Evolutionary conservation across 2,797 vertebrate genomes (phyloP).

Genomic region (Leucoraja ocellata): DNA sequence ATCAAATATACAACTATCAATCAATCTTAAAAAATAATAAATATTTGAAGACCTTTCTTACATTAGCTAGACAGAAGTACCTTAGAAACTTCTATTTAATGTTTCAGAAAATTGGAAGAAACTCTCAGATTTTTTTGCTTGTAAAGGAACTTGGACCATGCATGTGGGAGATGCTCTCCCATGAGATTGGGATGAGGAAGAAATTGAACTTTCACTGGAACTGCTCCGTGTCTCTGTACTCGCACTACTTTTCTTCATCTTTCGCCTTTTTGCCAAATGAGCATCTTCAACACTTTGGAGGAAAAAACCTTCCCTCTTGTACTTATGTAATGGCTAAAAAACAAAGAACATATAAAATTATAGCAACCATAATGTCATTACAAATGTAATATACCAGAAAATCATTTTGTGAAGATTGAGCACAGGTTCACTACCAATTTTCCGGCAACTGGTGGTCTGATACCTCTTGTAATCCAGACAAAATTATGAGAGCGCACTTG

Average conservation of each 20-base stretch:
- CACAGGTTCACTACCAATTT: no score
- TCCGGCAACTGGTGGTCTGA: no score
- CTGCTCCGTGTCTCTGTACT: slow-evolving; percentile 97
- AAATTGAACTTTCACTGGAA: slow-evolving; percentile 90
- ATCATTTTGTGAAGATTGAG: background rate
- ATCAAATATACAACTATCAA: background rate
- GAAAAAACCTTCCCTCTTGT: slow-evolving; percentile 92
- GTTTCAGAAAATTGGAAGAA: slow-evolving; percentile 78
- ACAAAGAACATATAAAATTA: background rate
- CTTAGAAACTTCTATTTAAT: background rate
- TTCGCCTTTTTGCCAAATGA: slow-evolving; percentile 92
- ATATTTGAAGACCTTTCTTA: background rate
- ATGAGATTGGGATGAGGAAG: slow-evolving; percentile 70
- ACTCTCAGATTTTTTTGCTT: slow-evolving; percentile 56
- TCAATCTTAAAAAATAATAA: slow-evolving; percentile 8
- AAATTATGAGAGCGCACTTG: no score
- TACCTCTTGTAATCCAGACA: no score
- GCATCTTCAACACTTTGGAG: slow-evolving; percentile 97
- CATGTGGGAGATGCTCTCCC: slow-evolving; percentile 74
- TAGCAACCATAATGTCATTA: background rate
- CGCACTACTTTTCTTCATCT: slow-evolving; percentile 97
- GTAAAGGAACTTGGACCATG: slow-evolving; percentile 57
- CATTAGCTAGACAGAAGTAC: background rate
- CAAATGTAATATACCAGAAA: background rate
- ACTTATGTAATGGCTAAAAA: slow-evolving; percentile 90